Percentiles rank a stretch among this genome's conserved stretches.
Conservation (phyloP, 2,113 vertebrate species). For the Takifugu bimaculatus region DNA sequence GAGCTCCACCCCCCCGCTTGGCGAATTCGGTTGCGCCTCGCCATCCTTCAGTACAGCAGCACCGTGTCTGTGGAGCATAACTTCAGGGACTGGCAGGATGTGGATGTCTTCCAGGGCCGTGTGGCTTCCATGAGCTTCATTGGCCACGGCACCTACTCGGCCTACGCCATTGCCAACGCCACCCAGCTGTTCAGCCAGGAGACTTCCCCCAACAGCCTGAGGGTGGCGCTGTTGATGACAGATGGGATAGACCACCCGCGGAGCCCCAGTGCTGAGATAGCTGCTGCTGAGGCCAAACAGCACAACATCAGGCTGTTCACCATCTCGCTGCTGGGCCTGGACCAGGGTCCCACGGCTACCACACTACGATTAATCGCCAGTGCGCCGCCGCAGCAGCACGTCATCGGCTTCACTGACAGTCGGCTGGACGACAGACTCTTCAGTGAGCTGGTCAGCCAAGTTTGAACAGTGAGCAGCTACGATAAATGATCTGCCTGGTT, state of each 20-base stretch:
- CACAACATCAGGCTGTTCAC: conserved; percentile 79
- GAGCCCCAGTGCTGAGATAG: conserved; percentile 73
- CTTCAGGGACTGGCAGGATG: conserved; percentile 82
- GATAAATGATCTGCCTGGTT: background rate
- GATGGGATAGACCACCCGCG: conserved; percentile 85
- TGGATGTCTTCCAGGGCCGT: conserved; percentile 79
- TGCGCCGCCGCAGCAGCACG: conserved; percentile 61
- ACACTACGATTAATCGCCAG: conserved; percentile 81
- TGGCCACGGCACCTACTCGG: conserved; percentile 83
- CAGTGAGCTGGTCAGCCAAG: conserved; percentile 67
- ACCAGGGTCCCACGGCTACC: conserved; percentile 50
- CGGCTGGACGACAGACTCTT: conserved; percentile 70
- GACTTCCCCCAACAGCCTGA: conserved; percentile 67
- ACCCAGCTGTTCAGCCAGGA: conserved; percentile 80
- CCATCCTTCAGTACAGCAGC: conserved; percentile 86
- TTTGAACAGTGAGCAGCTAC: background rate
- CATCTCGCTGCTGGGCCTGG: conserved; percentile 70
- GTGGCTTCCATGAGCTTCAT: conserved; percentile 77
- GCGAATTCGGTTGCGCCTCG: conserved; percentile 75
- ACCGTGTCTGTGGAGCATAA: conserved; percentile 78
- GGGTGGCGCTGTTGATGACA: conserved; percentile 81
- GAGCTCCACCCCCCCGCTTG: conserved; percentile 62
- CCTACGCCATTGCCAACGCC: conserved; percentile 83
- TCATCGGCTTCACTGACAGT: conserved; percentile 78
- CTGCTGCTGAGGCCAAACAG: conserved; percentile 76